These are phyloP conservation scores for Hypotaenidia philippensis DNA, from an alignment of 2,797 vertebrate species.

Conservation along the genomic window DNA sequence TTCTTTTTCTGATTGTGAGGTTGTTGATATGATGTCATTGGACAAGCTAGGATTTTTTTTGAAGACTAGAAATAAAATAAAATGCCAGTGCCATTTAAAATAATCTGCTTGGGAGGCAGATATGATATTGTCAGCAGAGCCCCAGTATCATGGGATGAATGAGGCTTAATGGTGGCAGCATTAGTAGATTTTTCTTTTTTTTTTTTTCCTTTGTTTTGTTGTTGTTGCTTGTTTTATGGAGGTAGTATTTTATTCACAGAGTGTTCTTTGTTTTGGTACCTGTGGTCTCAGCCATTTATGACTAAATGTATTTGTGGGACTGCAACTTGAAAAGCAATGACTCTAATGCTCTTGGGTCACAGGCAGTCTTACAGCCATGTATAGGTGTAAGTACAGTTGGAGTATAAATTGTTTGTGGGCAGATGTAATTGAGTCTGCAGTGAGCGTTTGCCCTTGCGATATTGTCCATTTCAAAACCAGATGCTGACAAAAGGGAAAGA, in stretches of 20 bases:
- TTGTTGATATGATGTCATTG: neutral
- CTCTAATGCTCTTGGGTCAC: neutral
- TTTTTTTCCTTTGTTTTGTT: neutral
- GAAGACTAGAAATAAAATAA: neutral
- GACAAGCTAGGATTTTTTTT: neutral
- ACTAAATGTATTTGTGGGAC: neutral
- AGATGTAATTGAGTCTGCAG: neutral
- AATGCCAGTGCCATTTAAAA: neutral
- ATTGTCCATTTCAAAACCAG: neutral
- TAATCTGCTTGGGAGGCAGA: neutral
- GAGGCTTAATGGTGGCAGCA: neutral
- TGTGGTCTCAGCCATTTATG: neutral
- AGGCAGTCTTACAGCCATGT: accelerated
- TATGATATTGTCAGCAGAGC: neutral
- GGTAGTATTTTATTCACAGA: neutral
- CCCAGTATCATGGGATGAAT: neutral
- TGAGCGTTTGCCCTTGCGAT: neutral
- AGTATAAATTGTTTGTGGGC: neutral
- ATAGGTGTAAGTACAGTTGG: accelerated
- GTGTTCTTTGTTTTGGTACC: neutral
- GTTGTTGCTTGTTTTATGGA: neutral
- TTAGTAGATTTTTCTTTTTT: neutral
- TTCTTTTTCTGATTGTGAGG: neutral
- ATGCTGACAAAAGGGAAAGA: neutral
- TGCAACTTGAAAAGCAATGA: neutral